Evolutionary conservation across 2,888 invertebrate species (phyloP).

Genomic region (Cryptosula pallasiana): DNA sequence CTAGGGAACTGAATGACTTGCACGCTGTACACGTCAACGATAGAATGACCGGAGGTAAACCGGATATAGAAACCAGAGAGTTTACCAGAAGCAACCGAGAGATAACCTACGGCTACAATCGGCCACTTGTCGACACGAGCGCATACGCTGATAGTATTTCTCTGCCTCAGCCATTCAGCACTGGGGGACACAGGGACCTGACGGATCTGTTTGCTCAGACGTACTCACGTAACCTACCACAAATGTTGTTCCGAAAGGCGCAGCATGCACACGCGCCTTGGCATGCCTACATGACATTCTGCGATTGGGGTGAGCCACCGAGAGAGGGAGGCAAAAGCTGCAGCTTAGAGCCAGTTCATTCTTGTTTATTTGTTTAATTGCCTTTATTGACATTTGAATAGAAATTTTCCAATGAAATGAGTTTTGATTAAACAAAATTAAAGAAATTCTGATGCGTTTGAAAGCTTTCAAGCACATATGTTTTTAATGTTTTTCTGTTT

Average conservation of each 20-base stretch:
- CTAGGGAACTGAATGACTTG: slow-evolving; percentile 11
- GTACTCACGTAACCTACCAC: slow-evolving; percentile 7
- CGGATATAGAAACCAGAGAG: slow-evolving; percentile 4
- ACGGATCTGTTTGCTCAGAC: slow-evolving; percentile 24
- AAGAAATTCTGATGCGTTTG: no score
- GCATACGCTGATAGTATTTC: background rate
- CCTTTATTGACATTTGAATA: no score
- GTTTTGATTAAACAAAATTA: no score
- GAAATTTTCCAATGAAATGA: no score
- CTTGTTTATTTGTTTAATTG: no score
- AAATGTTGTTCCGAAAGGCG: slow-evolving; percentile 23
- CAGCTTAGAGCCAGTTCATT: background rate
- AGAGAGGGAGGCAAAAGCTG: background rate
- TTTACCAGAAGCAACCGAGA: slow-evolving; percentile 21
- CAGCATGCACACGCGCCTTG: slow-evolving; percentile 22
- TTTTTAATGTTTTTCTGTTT: no score
- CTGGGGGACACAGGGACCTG: slow-evolving; percentile 9
- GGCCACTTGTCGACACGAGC: background rate
- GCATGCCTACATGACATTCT: slow-evolving; percentile 24
- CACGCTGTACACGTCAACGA: slow-evolving; percentile 15
- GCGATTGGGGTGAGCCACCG: slow-evolving; percentile 22
- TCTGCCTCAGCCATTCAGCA: slow-evolving; percentile 16
- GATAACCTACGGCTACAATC: slow-evolving; percentile 10
- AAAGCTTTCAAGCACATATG: no score
- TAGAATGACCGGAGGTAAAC: slow-evolving; percentile 18